phyloP scores from a whole-genome alignment of 2,113 vertebrate genomes.

The Gnathonemus echidnorhynchus region DNA sequence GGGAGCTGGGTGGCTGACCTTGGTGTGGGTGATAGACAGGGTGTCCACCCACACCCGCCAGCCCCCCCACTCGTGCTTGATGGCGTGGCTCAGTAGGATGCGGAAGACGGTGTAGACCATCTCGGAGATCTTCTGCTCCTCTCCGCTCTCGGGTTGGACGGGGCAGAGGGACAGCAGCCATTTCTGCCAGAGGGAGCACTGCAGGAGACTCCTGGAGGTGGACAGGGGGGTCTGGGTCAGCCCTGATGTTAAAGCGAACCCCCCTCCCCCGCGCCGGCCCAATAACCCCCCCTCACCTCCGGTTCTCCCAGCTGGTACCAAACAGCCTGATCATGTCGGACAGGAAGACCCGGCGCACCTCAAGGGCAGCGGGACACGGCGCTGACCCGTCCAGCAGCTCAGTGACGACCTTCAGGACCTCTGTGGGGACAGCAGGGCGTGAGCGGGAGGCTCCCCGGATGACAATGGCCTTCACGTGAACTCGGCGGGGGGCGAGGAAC shows the following conservation, averaged over 20 bases:
- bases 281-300: conserved; percentile 68
- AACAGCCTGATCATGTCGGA: conserved; percentile 99
- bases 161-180: conserved; percentile 98
- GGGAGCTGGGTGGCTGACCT: conserved; percentile 63
- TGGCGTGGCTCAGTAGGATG: conserved; percentile 91
- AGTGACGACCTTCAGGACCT: conserved; percentile 91
- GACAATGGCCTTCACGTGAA: not conserved
- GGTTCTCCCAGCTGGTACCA: conserved; percentile 94
- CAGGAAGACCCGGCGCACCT: conserved; percentile 84
- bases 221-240: not conserved
- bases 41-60: conserved; percentile 99
- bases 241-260: not conserved
- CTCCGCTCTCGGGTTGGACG: conserved; percentile 78
- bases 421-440: conserved; percentile 45
- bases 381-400: conserved; percentile 77
- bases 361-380: conserved; percentile 73
- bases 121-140: conserved; percentile 96
- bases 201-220: conserved; percentile 79
- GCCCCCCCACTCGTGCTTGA: conserved; percentile 97
- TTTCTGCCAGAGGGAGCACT: conserved; percentile 98
- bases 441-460: not conserved
- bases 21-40: conserved; percentile 93
- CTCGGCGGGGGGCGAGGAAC: conserved; percentile 21
- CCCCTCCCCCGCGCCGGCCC: not conserved
- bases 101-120: conserved; percentile 97